Percentiles rank a stretch among this genome's conserved stretches.
Conservation (phyloP, 2,888 invertebrate genomes). For the Drosophila multiciliata region DNA sequence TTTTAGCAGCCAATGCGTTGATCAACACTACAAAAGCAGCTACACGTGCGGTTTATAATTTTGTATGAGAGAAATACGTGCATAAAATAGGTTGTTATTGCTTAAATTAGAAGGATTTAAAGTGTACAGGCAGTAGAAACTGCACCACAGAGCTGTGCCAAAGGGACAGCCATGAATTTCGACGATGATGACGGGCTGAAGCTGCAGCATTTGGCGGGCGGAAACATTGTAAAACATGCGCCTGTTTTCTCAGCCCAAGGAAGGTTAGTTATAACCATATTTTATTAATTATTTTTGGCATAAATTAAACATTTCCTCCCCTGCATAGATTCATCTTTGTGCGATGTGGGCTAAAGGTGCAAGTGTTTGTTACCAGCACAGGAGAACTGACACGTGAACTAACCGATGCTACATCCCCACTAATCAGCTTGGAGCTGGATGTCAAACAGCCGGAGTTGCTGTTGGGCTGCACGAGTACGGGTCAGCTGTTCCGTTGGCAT, state of each 20-base stretch:
- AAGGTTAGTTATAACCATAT: constrained; percentile 86
- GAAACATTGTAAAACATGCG: constrained; percentile 87
- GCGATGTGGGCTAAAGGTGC: constrained; percentile 87
- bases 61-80: constrained; percentile 22
- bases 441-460: constrained; percentile 85
- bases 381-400: constrained; percentile 88
- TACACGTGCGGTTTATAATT: constrained; percentile 67
- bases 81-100: constrained; percentile 20
- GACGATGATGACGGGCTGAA: constrained; percentile 84
- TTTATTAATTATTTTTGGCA: background rate
- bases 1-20: background rate
- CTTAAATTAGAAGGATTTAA: constrained; percentile 11
- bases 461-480: constrained; percentile 86
- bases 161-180: constrained; percentile 70
- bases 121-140: constrained; percentile 13
- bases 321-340: constrained; percentile 87
- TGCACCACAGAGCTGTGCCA: constrained; percentile 25
- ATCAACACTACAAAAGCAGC: constrained; percentile 37
- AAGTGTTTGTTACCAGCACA: constrained; percentile 88
- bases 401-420: constrained; percentile 86
- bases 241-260: constrained; percentile 88
- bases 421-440: constrained; percentile 86
- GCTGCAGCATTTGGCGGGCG: constrained; percentile 87
- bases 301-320: constrained; percentile 20
- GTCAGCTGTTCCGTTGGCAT: constrained; percentile 87